A percentile compares a stretch with the other conserved stretches of the same genome.
Conservation (phyloP, 2,888 invertebrate species). For the Nymphalis polychloros region DNA sequence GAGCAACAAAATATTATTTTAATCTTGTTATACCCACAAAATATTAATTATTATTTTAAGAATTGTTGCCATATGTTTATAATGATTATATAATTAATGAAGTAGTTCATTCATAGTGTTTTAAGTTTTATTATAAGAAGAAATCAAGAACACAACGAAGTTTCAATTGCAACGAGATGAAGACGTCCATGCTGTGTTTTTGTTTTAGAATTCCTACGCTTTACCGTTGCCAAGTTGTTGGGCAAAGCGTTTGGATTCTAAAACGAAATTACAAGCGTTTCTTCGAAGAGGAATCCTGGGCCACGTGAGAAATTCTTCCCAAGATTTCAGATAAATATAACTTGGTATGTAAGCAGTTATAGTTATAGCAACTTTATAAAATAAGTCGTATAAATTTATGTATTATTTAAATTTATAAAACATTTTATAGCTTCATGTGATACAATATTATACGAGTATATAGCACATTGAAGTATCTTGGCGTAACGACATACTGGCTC, state of each 20-base stretch:
- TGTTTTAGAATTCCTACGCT: conserved; percentile 98
- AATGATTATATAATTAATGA: too few relatives aligned
- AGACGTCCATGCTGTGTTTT: conserved; percentile 61
- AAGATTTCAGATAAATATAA: conserved; percentile 1
- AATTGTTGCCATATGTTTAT: too few relatives aligned
- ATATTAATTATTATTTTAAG: too few relatives aligned
- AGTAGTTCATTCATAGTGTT: too few relatives aligned
- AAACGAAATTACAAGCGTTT: conserved; percentile 84
- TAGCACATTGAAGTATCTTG: too few relatives aligned
- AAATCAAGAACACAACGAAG: conserved; percentile 6
- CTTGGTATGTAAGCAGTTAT: background rate
- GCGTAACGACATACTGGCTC: too few relatives aligned
- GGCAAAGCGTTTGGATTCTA: conserved; percentile 99
- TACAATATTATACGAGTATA: too few relatives aligned
- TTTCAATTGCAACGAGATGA: conserved; percentile 39
- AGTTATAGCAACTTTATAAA: background rate
- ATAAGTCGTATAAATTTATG: too few relatives aligned
- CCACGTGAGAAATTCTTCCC: conserved; percentile 20
- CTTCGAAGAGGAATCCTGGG: conserved; percentile 28
- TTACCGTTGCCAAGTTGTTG: conserved; percentile 88
- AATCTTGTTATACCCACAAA: too few relatives aligned
- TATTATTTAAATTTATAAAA: too few relatives aligned
- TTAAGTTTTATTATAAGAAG: background rate
- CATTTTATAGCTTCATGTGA: too few relatives aligned
- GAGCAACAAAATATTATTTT: too few relatives aligned